phyloP scores from a whole-genome alignment of 2,888 invertebrate species.

The Alviniconcha strummeri region DNA sequence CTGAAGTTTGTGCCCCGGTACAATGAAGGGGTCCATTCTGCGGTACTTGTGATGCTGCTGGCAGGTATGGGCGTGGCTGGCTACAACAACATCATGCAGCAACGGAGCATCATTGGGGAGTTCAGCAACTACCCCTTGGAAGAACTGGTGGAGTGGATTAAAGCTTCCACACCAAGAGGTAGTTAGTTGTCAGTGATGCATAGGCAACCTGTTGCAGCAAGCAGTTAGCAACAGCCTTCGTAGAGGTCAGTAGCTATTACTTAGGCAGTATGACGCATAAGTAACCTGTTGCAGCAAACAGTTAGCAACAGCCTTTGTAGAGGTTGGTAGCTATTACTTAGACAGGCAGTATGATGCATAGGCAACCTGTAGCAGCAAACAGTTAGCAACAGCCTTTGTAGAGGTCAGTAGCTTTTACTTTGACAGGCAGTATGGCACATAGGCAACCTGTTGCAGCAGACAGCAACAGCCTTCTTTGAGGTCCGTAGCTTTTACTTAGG shows the following conservation, averaged over 20 bases:
- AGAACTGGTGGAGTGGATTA: constrained; percentile 86
- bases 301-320: neutral
- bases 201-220: no score
- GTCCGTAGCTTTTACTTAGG: no score
- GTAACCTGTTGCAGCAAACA: no score
- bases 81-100: constrained; percentile 75
- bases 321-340: neutral
- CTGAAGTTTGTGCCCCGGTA: constrained; percentile 51
- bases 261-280: constrained; percentile 13
- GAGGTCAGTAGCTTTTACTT: no score
- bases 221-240: neutral
- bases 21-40: constrained; percentile 72
- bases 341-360: neutral
- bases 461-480: no score
- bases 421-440: no score
- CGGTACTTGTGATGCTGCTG: constrained; percentile 76
- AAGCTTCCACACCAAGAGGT: constrained; percentile 77
- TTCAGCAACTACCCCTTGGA: constrained; percentile 85
- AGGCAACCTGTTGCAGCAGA: no score
- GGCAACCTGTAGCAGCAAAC: no score
- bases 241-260: neutral
- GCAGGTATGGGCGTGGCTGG: constrained; percentile 78
- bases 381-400: no score
- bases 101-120: constrained; percentile 76
- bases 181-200: constrained; percentile 24